Percentiles rank a stretch among this genome's conserved stretches.
Conservation (phyloP, 92 coral and sea anemone genomes). For the Montipora capitata region DNA sequence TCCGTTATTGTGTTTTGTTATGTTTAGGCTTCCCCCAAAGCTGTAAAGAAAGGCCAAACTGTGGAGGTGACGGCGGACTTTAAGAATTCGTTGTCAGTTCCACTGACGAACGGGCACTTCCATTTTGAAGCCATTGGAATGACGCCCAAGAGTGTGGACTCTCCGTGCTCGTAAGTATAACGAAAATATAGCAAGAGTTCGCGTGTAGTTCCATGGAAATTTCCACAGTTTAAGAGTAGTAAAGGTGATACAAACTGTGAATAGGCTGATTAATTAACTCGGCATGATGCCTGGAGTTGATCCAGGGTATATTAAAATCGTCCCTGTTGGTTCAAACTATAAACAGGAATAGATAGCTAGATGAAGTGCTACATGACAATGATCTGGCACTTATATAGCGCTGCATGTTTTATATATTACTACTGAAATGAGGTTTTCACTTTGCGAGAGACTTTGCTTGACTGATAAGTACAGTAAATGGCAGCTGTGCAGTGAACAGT, state of each 20-base stretch:
- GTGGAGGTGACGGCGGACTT: slow-evolving; percentile 73
- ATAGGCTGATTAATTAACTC: too few species aligned
- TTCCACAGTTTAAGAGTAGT: neutral
- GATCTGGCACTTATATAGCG: too few species aligned
- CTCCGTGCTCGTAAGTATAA: slow-evolving; percentile 51
- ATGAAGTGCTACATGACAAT: too few species aligned
- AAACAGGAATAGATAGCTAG: too few species aligned
- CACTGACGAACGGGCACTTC: slow-evolving; percentile 71
- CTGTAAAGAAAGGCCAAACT: slow-evolving; percentile 45
- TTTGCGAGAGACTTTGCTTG: too few species aligned
- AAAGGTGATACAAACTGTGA: too few species aligned
- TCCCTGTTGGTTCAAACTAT: too few species aligned
- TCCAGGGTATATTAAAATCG: neutral
- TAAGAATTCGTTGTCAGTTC: slow-evolving; percentile 80
- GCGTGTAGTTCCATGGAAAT: neutral
- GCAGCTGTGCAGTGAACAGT: too few species aligned
- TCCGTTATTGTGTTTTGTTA: neutral
- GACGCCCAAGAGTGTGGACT: slow-evolving; percentile 45
- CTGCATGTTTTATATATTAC: too few species aligned
- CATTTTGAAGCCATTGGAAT: slow-evolving; percentile 76
- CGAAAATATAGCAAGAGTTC: neutral
- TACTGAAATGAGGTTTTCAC: too few species aligned
- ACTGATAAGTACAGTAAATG: too few species aligned
- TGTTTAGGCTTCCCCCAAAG: slow-evolving; percentile 38
- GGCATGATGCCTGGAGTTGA: too few species aligned